Conservation (phyloP, 1,140 invertebrate species). For the Berghia stephanieae region DNA sequence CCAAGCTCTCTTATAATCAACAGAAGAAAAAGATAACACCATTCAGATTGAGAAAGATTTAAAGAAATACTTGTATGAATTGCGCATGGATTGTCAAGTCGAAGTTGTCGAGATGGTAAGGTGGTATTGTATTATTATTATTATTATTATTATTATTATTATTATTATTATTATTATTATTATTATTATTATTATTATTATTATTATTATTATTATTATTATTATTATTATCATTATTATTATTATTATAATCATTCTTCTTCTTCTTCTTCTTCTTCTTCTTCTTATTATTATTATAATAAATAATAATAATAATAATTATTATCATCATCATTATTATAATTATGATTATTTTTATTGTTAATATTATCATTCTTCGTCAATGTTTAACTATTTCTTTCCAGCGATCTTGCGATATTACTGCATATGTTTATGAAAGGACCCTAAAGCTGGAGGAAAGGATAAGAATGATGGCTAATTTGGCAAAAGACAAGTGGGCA, state of each 20-base stretch:
- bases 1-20: conserved; percentile 12
- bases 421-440: conserved; percentile 96
- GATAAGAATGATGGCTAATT: conserved; percentile 91
- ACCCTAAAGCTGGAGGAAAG: conserved; percentile 99
- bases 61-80: conserved; percentile 95
- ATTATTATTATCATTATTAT: not conserved
- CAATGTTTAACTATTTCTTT: not conserved
- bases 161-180: too few relatives aligned
- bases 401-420: conserved; percentile 89
- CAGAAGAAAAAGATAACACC: conserved; percentile 95
- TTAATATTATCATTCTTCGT: not conserved
- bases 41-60: conserved; percentile 99
- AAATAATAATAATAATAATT: not conserved
- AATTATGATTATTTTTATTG: too few relatives aligned
- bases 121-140: too few relatives aligned
- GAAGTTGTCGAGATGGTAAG: conserved; percentile 98
- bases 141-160: too few relatives aligned
- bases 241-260: too few relatives aligned
- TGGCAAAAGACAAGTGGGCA: too few relatives aligned
- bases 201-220: too few relatives aligned
- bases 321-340: not conserved
- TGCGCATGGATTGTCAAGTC: conserved; percentile 95
- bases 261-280: too few relatives aligned
- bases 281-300: too few relatives aligned
- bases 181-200: too few relatives aligned